phyloP scores from a whole-genome alignment of 2,113 vertebrate genomes.

The Zosterops pallidus region DNA sequence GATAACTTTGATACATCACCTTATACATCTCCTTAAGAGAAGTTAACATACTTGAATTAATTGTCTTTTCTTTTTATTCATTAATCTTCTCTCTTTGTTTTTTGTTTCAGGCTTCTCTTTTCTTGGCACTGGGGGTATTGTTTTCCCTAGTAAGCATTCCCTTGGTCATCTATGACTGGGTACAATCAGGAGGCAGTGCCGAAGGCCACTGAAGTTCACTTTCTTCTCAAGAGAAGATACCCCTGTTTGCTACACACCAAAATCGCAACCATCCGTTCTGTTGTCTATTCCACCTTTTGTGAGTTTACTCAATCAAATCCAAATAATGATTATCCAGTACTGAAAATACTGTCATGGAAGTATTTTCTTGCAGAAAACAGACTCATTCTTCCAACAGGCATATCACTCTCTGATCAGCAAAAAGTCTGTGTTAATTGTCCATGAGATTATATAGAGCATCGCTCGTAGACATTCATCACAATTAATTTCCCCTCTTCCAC shows the following conservation, averaged over 20 bases:
- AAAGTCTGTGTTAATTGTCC: background rate
- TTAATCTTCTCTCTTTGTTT: constrained; percentile 2
- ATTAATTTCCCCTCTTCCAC: constrained; percentile 1
- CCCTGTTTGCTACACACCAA: constrained; percentile 51
- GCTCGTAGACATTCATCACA: background rate
- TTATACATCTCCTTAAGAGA: constrained; percentile 6
- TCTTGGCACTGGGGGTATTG: constrained; percentile 75
- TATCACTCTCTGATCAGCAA: constrained; percentile 23
- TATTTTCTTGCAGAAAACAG: constrained; percentile 45
- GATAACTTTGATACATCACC: background rate
- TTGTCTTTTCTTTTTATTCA: background rate
- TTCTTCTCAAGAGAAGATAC: background rate
- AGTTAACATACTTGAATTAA: constrained; percentile 17
- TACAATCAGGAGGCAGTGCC: constrained; percentile 29
- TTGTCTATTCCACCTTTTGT: constrained; percentile 57
- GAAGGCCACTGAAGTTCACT: constrained; percentile 57
- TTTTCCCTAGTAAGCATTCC: constrained; percentile 82
- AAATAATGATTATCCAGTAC: constrained; percentile 46
- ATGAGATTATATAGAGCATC: background rate
- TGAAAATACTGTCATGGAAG: constrained; percentile 24
- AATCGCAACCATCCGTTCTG: constrained; percentile 47
- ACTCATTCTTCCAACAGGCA: constrained; percentile 4
- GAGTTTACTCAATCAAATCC: constrained; percentile 67
- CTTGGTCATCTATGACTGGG: constrained; percentile 83
- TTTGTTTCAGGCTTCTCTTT: constrained; percentile 73